Conservation (phyloP, 2,797 vertebrate genomes). For the Lacerta bilineata region DNA sequence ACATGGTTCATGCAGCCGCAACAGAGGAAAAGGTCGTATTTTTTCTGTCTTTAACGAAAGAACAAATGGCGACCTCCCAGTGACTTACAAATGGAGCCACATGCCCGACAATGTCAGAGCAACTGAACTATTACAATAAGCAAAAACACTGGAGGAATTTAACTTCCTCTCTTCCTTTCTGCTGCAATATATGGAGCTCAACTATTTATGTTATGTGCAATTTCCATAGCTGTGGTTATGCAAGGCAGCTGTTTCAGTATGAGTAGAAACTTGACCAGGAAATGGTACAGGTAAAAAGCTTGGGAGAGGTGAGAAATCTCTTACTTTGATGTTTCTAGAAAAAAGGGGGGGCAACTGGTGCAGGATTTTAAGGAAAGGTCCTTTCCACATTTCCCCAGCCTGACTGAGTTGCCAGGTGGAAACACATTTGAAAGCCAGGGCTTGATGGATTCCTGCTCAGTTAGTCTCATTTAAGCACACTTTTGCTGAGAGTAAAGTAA, state of each 20-base stretch:
- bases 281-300: too few species aligned
- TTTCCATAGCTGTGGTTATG: not conserved
- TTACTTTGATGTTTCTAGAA: too few species aligned
- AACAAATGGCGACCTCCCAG: constrained; percentile 6
- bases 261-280: not conserved
- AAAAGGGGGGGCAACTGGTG: too few species aligned
- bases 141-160: not conserved
- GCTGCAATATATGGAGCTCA: not conserved
- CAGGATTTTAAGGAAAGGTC: too few species aligned
- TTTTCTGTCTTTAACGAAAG: not conserved
- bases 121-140: not conserved
- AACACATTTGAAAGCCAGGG: not conserved
- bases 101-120: not conserved
- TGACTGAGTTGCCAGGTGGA: too few species aligned
- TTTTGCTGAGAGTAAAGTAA: not conserved
- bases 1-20: not conserved
- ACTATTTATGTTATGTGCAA: not conserved
- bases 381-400: not conserved
- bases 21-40: not conserved
- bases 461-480: not conserved
- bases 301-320: too few species aligned
- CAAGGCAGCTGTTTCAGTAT: not conserved
- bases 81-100: not conserved
- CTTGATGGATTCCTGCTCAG: not conserved
- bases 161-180: not conserved